phyloP scores from a whole-genome alignment of 1,140 invertebrate genomes.

The Monomorium pharaonis region DNA sequence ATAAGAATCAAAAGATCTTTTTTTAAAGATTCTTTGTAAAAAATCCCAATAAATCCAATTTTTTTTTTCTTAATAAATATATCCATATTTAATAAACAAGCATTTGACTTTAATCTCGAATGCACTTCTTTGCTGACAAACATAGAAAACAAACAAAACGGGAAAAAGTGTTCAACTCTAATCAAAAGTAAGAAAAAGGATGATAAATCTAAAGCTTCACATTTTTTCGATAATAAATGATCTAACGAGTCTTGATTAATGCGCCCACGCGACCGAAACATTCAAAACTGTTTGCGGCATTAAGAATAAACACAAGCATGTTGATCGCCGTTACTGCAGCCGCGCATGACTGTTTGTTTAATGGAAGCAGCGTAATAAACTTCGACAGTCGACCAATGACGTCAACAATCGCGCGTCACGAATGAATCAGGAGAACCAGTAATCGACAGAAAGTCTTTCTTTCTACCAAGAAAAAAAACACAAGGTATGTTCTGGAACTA shows the following conservation, averaged over 20 bases:
- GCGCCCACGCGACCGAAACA: conserved; percentile 20
- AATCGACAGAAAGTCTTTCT: conserved; percentile 12
- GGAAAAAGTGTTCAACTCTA: background rate
- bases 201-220: background rate
- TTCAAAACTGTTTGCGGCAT: conserved; percentile 60
- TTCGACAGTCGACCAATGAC: conserved; percentile 45
- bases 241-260: conserved; percentile 50
- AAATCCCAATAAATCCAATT: background rate
- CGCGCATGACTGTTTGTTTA: conserved; percentile 29
- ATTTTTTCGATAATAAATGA: background rate
- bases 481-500: background rate
- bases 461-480: background rate
- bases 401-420: conserved; percentile 45
- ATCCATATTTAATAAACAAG: background rate
- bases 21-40: background rate
- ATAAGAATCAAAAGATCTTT: background rate
- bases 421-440: background rate
- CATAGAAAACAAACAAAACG: conserved; percentile 1
- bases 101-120: background rate
- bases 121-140: background rate
- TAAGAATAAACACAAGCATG: conserved; percentile 62
- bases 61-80: background rate
- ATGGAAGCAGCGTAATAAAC: conserved; percentile 22
- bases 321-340: conserved; percentile 17
- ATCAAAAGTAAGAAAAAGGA: background rate